A percentile compares a stretch with the other conserved stretches of the same genome.
These are phyloP conservation scores for Chalcis sispes DNA, from an alignment of 2,888 invertebrate species.

Conservation along the genomic window DNA sequence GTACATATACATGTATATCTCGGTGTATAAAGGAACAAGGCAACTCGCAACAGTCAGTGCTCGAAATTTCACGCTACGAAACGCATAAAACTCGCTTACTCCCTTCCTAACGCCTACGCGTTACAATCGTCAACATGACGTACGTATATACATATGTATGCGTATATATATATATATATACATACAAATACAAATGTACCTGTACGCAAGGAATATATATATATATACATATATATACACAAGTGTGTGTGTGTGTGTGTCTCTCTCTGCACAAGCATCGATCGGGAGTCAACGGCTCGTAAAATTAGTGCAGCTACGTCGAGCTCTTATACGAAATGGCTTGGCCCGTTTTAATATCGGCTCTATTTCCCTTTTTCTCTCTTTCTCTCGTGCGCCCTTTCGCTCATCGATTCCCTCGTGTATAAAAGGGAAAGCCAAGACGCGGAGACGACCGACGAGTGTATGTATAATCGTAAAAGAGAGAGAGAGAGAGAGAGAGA, in stretches of 20 bases:
- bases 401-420: too few relatives aligned
- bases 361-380: too few relatives aligned
- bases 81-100: conserved; percentile 24
- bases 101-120: background rate
- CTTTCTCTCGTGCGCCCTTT: too few relatives aligned
- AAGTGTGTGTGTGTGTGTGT: too few relatives aligned
- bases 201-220: too few relatives aligned
- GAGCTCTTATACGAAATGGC: background rate
- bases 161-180: conserved; percentile 6
- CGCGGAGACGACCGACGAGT: too few relatives aligned
- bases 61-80: conserved; percentile 45
- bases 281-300: conserved; percentile 75
- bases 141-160: background rate
- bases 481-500: too few relatives aligned
- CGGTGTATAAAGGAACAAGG: background rate
- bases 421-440: too few relatives aligned
- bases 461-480: too few relatives aligned
- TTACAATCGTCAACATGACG: background rate
- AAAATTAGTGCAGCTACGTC: conserved; percentile 68
- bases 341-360: too few relatives aligned
- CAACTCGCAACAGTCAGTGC: background rate
- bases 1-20: conserved; percentile 20
- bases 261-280: conserved; percentile 64
- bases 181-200: background rate
- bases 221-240: too few relatives aligned